Conservation (phyloP, 2,113 vertebrate species). For the Capra hircus region DNA sequence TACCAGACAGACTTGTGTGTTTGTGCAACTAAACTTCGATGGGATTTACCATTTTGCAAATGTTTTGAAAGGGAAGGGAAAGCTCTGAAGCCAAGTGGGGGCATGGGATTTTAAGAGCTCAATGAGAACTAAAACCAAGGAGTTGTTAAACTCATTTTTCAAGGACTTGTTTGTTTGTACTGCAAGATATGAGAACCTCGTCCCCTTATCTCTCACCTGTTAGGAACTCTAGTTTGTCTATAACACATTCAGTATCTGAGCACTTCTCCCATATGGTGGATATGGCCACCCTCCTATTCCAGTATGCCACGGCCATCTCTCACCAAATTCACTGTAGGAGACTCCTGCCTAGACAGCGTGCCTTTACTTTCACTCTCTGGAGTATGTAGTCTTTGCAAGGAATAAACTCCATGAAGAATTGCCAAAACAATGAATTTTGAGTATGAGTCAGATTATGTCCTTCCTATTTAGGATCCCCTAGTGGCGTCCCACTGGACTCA, state of each 20-base stretch:
- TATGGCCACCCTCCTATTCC: neutral
- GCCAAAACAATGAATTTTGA: neutral
- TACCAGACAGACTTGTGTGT: neutral
- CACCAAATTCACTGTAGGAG: neutral
- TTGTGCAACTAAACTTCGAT: neutral
- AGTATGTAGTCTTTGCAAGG: neutral
- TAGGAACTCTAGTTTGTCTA: neutral
- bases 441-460: neutral
- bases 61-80: neutral
- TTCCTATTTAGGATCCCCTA: neutral
- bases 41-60: neutral
- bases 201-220: neutral
- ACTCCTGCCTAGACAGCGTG: neutral
- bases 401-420: neutral
- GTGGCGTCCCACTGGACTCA: neutral
- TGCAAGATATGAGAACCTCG: neutral
- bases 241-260: neutral
- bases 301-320: neutral
- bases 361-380: neutral
- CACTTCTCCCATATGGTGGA: neutral
- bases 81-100: neutral
- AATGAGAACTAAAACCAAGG: neutral
- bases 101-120: neutral
- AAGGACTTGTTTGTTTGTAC: neutral
- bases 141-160: neutral